phyloP scores from a whole-genome alignment of 2,888 invertebrate species.

The Belgica antarctica region DNA sequence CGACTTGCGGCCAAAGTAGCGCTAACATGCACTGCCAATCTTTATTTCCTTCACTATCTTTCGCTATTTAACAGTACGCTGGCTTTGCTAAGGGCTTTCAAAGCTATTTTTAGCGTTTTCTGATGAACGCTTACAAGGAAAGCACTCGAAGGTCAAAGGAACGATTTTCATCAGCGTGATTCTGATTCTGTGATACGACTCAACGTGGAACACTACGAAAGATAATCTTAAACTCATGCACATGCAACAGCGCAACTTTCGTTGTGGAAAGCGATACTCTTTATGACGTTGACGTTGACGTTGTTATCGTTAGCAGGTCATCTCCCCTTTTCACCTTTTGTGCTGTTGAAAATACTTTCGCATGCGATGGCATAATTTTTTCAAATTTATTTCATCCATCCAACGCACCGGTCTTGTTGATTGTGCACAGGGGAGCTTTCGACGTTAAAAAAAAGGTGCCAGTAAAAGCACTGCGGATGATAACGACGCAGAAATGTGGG shows the following conservation, averaged over 20 bases:
- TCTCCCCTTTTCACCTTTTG: not conserved
- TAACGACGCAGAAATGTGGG: not conserved
- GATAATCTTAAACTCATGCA: conserved; percentile 35
- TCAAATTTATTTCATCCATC: not conserved
- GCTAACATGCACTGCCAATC: too few relatives aligned
- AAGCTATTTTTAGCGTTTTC: not conserved
- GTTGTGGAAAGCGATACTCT: conserved; percentile 2
- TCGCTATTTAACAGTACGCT: too few relatives aligned
- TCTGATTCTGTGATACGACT: conserved; percentile 25
- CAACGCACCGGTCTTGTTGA: not conserved
- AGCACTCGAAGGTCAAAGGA: not conserved
- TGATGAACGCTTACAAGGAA: too few relatives aligned
- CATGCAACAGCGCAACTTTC: not conserved
- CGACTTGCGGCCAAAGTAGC: too few relatives aligned
- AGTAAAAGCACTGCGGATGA: not conserved
- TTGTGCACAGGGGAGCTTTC: not conserved
- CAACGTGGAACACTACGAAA: conserved; percentile 12
- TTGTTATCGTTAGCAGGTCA: conserved; percentile 41
- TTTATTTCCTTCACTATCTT: too few relatives aligned
- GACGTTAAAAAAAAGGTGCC: conserved; percentile 12
- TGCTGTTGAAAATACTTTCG: not conserved
- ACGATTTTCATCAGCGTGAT: not conserved
- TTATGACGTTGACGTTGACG: conserved; percentile 37
- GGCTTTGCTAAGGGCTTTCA: too few relatives aligned
- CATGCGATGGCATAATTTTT: conserved; percentile 22